Percentiles rank a stretch among this genome's conserved stretches.
Conservation (phyloP, 2,113 vertebrate species). For the Cinclus cinclus region DNA sequence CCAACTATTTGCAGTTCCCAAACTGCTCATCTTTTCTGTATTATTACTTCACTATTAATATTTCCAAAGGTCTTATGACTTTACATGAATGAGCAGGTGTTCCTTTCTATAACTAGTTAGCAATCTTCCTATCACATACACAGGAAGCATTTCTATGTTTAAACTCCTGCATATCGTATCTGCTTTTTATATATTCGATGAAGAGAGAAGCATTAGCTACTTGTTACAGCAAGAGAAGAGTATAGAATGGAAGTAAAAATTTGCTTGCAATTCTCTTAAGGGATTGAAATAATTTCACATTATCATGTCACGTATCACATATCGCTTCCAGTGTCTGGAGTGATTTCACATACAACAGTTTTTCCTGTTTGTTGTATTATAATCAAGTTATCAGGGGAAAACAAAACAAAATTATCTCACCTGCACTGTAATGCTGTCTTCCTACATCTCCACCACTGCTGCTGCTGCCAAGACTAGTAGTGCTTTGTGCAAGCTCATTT, state of each 20-base stretch:
- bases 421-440: slow-evolving; percentile 65
- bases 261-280: not conserved
- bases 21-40: not conserved
- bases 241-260: not conserved
- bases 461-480: slow-evolving; percentile 91
- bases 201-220: not conserved
- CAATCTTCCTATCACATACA: not conserved
- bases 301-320: too few species aligned
- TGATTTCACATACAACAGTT: not conserved
- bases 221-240: not conserved
- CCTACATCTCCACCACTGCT: slow-evolving; percentile 88
- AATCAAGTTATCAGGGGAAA: not conserved
- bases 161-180: not conserved
- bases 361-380: not conserved
- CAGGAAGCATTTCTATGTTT: not conserved
- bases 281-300: not conserved
- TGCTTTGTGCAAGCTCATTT: slow-evolving; percentile 88
- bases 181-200: not conserved
- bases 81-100: not conserved
- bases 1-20: not conserved
- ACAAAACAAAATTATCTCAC: slow-evolving; percentile 36
- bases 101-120: not conserved
- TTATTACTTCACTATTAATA: not conserved
- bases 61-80: not conserved
- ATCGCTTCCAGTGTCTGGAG: not conserved